A percentile compares a stretch with the other conserved stretches of the same genome.
phyloP scores from a whole-genome alignment of 2,113 vertebrate species.

The Vireo altiloquus region DNA sequence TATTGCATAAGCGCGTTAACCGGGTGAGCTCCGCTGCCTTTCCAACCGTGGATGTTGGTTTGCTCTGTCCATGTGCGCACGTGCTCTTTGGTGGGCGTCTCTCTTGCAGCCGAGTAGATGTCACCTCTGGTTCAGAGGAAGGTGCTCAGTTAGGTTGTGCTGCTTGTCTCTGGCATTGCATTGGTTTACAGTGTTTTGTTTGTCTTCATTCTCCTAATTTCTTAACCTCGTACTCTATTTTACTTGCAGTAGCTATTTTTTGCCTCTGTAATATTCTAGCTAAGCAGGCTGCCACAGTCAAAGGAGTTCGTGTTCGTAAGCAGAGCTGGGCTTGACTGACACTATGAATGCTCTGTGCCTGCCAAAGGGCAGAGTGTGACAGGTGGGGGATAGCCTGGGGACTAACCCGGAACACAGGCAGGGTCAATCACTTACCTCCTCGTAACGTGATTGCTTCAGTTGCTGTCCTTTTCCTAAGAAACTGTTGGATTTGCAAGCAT shows the following conservation, averaged over 20 bases:
- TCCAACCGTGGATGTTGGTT: neutral
- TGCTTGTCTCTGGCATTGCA: neutral
- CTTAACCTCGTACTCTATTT: neutral
- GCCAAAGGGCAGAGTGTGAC: neutral
- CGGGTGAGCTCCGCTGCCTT: neutral
- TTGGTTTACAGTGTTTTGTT: neutral
- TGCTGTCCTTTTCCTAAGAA: neutral
- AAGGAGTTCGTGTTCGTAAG: neutral
- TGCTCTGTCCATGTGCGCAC: neutral
- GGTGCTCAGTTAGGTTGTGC: neutral
- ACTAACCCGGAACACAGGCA: neutral
- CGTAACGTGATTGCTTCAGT: no score
- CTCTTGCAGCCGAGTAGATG: accelerated
- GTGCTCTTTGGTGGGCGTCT: neutral
- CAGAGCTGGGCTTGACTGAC: neutral
- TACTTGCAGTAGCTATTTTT: neutral
- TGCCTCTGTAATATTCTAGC: neutral
- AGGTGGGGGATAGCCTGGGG: neutral
- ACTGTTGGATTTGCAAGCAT: accelerated
- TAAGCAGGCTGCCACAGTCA: neutral
- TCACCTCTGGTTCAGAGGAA: neutral
- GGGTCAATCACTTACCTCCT: accelerated
- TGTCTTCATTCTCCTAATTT: neutral
- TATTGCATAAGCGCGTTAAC: accelerated
- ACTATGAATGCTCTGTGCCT: neutral